phyloP scores from a whole-genome alignment of 2,797 vertebrate species.

The Cyclopterus lumpus region DNA sequence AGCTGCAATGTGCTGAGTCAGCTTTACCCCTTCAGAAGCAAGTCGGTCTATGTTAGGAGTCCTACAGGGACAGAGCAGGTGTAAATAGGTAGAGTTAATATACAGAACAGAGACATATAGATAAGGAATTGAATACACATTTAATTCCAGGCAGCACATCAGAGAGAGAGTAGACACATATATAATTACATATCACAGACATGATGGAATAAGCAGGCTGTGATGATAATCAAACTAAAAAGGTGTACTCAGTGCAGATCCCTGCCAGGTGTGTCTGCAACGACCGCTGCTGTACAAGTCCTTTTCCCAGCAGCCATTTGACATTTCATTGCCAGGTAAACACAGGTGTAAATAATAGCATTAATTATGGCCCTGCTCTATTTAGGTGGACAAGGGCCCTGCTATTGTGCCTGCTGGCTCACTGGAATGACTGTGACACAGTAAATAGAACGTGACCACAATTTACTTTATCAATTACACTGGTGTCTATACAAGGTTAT shows the following conservation, averaged over 20 bases:
- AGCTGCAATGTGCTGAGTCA: constrained; percentile 91
- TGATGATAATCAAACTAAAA: not conserved
- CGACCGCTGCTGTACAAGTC: not conserved
- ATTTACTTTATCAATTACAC: not conserved
- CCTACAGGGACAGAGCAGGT: constrained; percentile 69
- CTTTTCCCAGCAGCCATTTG: not conserved
- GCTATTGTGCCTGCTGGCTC: not conserved
- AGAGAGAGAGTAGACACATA: not conserved
- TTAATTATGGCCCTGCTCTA: not conserved
- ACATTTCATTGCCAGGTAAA: not conserved
- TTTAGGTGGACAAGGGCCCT: not conserved
- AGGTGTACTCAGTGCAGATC: not conserved
- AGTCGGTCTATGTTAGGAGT: constrained; percentile 92
- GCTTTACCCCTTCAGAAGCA: constrained; percentile 88
- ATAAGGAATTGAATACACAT: not conserved
- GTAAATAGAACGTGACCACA: not conserved
- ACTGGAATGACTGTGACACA: not conserved
- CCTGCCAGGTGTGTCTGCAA: not conserved
- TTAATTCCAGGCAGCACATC: not conserved
- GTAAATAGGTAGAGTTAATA: not conserved
- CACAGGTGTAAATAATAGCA: not conserved
- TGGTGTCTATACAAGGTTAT: not conserved
- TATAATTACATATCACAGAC: not conserved
- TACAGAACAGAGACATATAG: not conserved
- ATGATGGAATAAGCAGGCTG: not conserved